Evolutionary conservation across 2,797 vertebrate species (phyloP), one percentile per base, ranked within the genome.

Genomic region (Chelmon rostratus): DNA sequence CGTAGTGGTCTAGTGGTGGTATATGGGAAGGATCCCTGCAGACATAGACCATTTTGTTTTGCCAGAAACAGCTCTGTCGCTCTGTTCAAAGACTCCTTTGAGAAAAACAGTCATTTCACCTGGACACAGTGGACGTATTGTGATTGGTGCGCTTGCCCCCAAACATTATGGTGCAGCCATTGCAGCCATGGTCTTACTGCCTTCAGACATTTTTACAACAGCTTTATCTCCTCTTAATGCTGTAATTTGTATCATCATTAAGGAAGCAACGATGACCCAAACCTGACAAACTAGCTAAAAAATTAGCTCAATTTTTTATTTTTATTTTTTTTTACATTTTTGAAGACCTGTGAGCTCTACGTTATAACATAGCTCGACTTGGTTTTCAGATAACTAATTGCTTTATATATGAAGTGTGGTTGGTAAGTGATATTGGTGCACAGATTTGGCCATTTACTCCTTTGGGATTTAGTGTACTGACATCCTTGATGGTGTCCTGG

Each of bases 401-500:
- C 44, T 71, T 12, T 31, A 5, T 13, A 31, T 8, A 67, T 37
- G 7, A 33, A 28, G 42, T 49, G 8, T 46, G 37, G 33, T n/a
- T 42, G 44, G 33, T 73, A 3, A 69, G 18, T 38, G 11, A 62
- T n/a, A 42, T 19, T 2, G 61, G 49, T 53, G 64, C 28, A 62
- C 66, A 49, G 15, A 35, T 8, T 15, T 10, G 63, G 31, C 25
- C 10, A 2, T 38, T 62, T 54, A 2, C 37, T 18, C 35, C 35
- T 25, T 25, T 21, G 23, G 35, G 81, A 46, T 64, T 59, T 66
- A 54, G 33, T 78, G 47, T 75, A 66, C 47, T 49, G 58, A 63
- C 59, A 76, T 35, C 63, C 68, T 63, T 56, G 58, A 58, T 74
- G 64, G 44, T 46, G 46, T 19, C 37, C 50, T 67, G 70, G 54